Evolutionary conservation across 2,888 invertebrate species (phyloP).

Genomic region (Eumerus sabulonum): DNA sequence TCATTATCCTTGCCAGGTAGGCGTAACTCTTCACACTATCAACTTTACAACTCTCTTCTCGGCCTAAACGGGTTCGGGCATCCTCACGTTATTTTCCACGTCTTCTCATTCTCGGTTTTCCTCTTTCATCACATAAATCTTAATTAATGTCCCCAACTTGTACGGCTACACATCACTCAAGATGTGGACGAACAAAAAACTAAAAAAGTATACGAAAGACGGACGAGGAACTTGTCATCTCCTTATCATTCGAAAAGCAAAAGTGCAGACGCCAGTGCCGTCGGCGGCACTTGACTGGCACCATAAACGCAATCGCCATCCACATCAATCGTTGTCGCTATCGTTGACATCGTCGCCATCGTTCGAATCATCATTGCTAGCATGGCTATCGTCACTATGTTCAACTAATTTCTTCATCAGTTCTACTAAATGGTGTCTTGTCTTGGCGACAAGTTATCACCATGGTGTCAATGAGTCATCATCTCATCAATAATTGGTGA

Average conservation of each 20-base stretch:
- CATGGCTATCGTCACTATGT: conserved; percentile 57
- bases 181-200: conserved; percentile 4
- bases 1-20: too few relatives aligned
- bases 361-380: conserved; percentile 23
- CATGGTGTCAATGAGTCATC: conserved; percentile 64
- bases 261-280: conserved; percentile 38
- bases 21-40: too few relatives aligned
- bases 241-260: conserved; percentile 51
- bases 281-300: conserved; percentile 44
- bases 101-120: too few relatives aligned
- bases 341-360: conserved; percentile 11
- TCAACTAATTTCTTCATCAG: conserved; percentile 62
- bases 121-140: not conserved
- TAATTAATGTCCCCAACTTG: conserved; percentile 23
- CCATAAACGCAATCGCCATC: conserved; percentile 44
- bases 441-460: conserved; percentile 63
- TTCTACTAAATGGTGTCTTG: conserved; percentile 58
- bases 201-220: conserved; percentile 13
- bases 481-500: conserved; percentile 49
- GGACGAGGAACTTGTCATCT: conserved; percentile 59
- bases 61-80: not conserved
- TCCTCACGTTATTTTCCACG: not conserved
- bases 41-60: too few relatives aligned
- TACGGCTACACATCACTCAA: conserved; percentile 5
- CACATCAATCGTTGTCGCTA: conserved; percentile 11